phyloP scores from a whole-genome alignment of 1,140 invertebrate species.

The Euglossa dilemma region DNA sequence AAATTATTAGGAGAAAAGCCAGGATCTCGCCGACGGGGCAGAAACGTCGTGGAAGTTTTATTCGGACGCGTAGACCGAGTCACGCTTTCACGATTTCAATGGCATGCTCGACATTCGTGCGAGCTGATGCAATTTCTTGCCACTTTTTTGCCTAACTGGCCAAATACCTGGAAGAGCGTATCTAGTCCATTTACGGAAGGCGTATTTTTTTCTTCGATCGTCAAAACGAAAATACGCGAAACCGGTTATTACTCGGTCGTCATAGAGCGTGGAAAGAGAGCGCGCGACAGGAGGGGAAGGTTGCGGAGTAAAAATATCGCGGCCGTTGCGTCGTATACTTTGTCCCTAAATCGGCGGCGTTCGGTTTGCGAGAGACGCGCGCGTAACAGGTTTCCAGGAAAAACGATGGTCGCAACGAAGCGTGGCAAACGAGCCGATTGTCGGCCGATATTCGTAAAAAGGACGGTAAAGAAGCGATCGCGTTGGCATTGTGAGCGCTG shows the following conservation, averaged over 20 bases:
- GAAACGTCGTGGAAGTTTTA: background rate
- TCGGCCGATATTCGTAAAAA: slow-evolving; percentile 33
- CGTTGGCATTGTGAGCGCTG: background rate
- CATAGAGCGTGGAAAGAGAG: background rate
- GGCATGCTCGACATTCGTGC: background rate
- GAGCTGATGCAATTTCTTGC: slow-evolving; percentile 26
- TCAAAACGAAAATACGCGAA: slow-evolving; percentile 12
- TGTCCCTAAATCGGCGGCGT: background rate
- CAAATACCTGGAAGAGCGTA: slow-evolving; percentile 16
- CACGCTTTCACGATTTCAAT: slow-evolving; percentile 5
- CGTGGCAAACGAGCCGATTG: slow-evolving; percentile 21
- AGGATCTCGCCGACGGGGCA: background rate
- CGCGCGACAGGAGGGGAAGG: background rate
- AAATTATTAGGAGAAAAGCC: background rate
- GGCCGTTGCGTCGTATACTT: background rate
- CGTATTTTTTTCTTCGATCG: background rate
- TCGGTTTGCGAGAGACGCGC: background rate
- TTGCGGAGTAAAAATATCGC: background rate
- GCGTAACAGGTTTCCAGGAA: slow-evolving; percentile 38
- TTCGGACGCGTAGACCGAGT: background rate
- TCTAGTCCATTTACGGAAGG: slow-evolving; percentile 17
- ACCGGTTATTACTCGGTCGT: slow-evolving; percentile 27
- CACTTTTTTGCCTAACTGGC: slow-evolving; percentile 8
- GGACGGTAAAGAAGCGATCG: slow-evolving; percentile 3
- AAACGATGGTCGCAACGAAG: background rate